phyloP scores from a whole-genome alignment of 2,888 invertebrate species.

The Autographa gamma region DNA sequence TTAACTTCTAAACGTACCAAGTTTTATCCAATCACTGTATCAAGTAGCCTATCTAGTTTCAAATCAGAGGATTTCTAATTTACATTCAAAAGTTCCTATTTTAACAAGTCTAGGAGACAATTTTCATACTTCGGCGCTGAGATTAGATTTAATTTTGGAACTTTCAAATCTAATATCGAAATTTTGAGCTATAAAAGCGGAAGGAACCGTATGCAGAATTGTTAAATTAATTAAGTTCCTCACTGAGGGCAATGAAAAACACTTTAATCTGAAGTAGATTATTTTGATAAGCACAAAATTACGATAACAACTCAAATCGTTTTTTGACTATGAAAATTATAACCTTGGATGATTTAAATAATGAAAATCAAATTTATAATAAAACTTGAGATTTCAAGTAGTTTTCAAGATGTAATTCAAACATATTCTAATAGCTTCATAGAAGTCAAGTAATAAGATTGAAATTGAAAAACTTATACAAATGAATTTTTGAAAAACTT shows the following conservation, averaged over 20 bases:
- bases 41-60: conserved; percentile 24
- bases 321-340: conserved; percentile 5
- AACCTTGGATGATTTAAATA: conserved; percentile 9
- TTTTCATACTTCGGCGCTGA: background rate
- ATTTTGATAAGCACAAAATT: too few relatives aligned
- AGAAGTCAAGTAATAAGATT: conserved; percentile 24
- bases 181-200: too few relatives aligned
- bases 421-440: conserved; percentile 29
- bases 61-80: conserved; percentile 28
- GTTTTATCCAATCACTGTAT: conserved; percentile 45
- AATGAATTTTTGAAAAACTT: too few relatives aligned
- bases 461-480: conserved; percentile 9
- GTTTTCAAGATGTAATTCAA: conserved; percentile 22
- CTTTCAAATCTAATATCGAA: background rate
- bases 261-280: too few relatives aligned
- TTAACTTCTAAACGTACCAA: conserved; percentile 31
- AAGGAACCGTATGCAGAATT: too few relatives aligned
- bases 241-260: too few relatives aligned
- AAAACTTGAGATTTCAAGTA: conserved; percentile 45
- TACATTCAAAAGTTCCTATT: conserved; percentile 43
- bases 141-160: conserved; percentile 11
- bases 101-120: conserved; percentile 38
- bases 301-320: too few relatives aligned
- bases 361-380: conserved; percentile 29
- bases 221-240: too few relatives aligned